Evolutionary conservation across 2,888 invertebrate species (phyloP), one percentile per base, ranked within the genome.

Genomic region (Capitulum mitella): DNA sequence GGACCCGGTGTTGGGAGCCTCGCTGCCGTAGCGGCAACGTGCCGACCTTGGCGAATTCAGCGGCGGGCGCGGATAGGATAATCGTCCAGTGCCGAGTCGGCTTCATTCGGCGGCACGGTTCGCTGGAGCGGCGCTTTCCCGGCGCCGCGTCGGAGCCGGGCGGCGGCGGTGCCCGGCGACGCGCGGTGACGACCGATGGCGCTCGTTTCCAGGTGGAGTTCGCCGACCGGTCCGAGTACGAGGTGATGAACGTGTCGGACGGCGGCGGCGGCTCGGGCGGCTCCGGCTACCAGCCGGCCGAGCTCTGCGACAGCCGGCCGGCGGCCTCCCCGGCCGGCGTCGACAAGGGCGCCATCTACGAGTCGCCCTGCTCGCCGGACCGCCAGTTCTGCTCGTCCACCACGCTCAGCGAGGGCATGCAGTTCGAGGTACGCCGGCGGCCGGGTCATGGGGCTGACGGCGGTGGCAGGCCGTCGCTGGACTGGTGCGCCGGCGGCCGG

Each of bases 331-430:
- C 43, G 3, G 37, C n/a, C 78, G 79, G 78, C 29, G 54, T 80
- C 26, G 80, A 80, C 77, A 80, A 80, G 19, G 79, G 80, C 29
- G 79, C 80, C 76, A 79, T 81, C 46, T 81, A 80, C 26, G 81
- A 81, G 78, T 92, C 92, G 46, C 92, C 92, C 48, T 90, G 90
- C 14, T 92, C 92, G 82, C 94, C 94, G 0, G 94, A 95, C 83
- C 90, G 93, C 85, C 94, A 95, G 86, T 93, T 93, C 86, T 95
- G 95, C 86, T 94, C 95, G 78, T 95, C 94, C 46, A 95, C 95
- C 5, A 94, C 95, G 79, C 81, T 81, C 54, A 79, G 80, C 76
- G 81, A 78, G 46, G 75, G 75, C 77, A 78, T 70, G 26, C 76
- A 80, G 40, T 54, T 48, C 22, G 78, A 79, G 74, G 78, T 79